Conservation (phyloP, 2,888 invertebrate genomes). For the Synanthedon myopaeformis region DNA sequence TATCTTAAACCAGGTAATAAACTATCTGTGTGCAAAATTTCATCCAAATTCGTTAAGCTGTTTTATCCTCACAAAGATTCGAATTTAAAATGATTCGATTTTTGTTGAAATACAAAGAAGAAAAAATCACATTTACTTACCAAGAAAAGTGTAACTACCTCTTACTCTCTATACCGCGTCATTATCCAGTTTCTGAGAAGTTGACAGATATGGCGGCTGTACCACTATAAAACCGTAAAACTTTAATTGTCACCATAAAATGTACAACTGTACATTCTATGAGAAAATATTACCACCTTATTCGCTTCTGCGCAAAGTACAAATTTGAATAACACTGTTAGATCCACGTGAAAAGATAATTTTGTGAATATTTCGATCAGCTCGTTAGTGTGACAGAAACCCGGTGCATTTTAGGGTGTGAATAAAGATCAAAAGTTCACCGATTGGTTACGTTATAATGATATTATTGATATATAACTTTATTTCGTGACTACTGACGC, state of each 20-base stretch:
- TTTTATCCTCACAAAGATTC: no score
- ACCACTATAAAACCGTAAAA: conserved; percentile 57
- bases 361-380: conserved; percentile 11
- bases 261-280: conserved; percentile 5
- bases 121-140: no score
- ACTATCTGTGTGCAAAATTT: no score
- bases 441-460: neutral
- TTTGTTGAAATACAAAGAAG: no score
- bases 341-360: conserved; percentile 2
- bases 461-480: no score
- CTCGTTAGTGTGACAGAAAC: conserved; percentile 42
- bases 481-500: no score
- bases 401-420: conserved; percentile 22
- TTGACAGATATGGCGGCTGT: conserved; percentile 43
- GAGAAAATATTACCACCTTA: conserved; percentile 2
- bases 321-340: conserved; percentile 4
- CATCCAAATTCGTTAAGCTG: no score
- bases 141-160: no score
- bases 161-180: conserved; percentile 2
- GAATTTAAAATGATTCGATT: no score
- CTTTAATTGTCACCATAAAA: conserved; percentile 54
- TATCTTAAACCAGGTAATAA: no score
- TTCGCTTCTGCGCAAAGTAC: conserved; percentile 1
- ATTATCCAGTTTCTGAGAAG: conserved; percentile 49
- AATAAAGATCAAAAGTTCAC: conserved; percentile 20